Conservation (phyloP, 2,797 vertebrate species). For the Thunnus albacares region DNA sequence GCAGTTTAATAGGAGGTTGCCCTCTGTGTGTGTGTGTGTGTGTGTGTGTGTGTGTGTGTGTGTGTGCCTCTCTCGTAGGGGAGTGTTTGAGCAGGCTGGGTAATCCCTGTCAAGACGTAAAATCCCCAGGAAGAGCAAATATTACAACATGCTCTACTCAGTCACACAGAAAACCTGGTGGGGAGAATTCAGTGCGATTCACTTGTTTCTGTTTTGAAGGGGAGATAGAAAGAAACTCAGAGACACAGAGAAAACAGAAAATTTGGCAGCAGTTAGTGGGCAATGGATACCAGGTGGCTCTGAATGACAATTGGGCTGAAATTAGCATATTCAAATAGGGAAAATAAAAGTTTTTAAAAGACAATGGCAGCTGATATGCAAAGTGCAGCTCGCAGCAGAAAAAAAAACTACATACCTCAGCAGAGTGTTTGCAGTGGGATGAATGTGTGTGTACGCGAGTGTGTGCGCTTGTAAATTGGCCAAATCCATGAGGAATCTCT, state of each 20-base stretch:
- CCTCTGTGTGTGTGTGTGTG: slow-evolving; percentile 36
- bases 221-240: slow-evolving; percentile 19
- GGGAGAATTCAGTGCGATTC: slow-evolving; percentile 47
- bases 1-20: slow-evolving; percentile 41
- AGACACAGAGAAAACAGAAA: slow-evolving; percentile 38
- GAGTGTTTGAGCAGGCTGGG: slow-evolving; percentile 78
- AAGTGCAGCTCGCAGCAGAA: slow-evolving; percentile 63
- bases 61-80: slow-evolving; percentile 36
- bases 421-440: slow-evolving; percentile 55
- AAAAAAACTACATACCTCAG: slow-evolving; percentile 68
- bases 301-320: slow-evolving; percentile 81
- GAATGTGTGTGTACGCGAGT: slow-evolving; percentile 18
- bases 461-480: slow-evolving; percentile 22
- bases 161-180: slow-evolving; percentile 63
- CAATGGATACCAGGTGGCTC: slow-evolving; percentile 80
- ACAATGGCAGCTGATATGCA: slow-evolving; percentile 81
- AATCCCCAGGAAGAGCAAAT: slow-evolving; percentile 86
- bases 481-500: slow-evolving; percentile 72
- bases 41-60: slow-evolving; percentile 24
- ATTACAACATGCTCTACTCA: slow-evolving; percentile 75
- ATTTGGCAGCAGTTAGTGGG: slow-evolving; percentile 49
- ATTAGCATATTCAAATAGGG: slow-evolving; percentile 85
- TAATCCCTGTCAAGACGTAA: slow-evolving; percentile 86
- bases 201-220: slow-evolving; percentile 35
- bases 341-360: slow-evolving; percentile 82